A percentile compares a stretch with the other conserved stretches of the same genome.
These are phyloP conservation scores for Eulemur macaco DNA, from an alignment of 2,113 vertebrate genomes.

Conservation along the genomic window DNA sequence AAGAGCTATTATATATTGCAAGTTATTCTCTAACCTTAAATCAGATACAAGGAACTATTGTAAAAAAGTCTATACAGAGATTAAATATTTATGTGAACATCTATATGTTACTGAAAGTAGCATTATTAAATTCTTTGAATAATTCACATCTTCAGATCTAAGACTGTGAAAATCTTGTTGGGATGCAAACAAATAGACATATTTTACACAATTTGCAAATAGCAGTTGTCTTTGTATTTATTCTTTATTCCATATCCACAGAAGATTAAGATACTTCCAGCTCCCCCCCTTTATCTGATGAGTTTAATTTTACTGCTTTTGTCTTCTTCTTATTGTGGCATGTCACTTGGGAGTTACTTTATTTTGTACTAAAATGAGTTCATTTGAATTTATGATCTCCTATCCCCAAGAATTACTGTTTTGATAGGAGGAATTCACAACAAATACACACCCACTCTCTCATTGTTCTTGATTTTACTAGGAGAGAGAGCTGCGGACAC, in stretches of 20 bases:
- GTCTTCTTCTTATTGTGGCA: neutral
- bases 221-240: slow-evolving; percentile 18
- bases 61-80: neutral
- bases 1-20: neutral
- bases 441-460: neutral
- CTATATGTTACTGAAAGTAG: neutral
- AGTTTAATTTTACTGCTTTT: neutral
- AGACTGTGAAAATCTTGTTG: neutral
- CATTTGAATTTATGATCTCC: slow-evolving; percentile 14
- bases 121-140: neutral
- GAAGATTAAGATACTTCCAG: neutral
- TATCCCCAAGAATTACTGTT: neutral
- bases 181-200: neutral
- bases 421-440: neutral
- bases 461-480: neutral
- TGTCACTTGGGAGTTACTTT: neutral
- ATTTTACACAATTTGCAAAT: neutral
- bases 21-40: slow-evolving; percentile 13
- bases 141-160: neutral
- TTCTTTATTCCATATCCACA: neutral
- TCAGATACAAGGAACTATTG: neutral
- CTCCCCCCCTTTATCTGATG: neutral
- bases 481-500: neutral
- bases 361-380: slow-evolving; percentile 23
- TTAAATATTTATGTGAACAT: neutral